Base-by-base conservation (phyloP, 1,140 invertebrate genomes). In the Grapholita molesta region DNA sequence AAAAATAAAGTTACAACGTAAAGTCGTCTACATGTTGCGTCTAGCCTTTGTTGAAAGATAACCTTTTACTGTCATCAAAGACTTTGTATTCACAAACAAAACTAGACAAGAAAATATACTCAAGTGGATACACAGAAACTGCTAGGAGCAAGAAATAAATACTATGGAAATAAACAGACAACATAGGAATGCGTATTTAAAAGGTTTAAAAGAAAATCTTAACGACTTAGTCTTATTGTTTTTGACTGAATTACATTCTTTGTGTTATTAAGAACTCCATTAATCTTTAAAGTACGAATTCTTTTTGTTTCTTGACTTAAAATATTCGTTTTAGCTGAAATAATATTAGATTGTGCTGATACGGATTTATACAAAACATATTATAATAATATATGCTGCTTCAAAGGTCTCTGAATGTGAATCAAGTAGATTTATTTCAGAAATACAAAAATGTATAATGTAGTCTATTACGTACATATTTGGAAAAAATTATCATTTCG, bases 21-120 rank as follows among this genome's bases (percentile, higher is more conserved):
- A 7, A 24, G 23, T n/a, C 9, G 52, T 55, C 0, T 30, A 15
- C 25, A 61, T 30, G 28, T 61, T 32, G n/a, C 25, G 55, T 61
- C 55, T 61, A 32, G 55, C 55, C 28, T 15, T 61, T 61, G 55
- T 61, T 61, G 69, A 65, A 66, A 74, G 70, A 70, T 70, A 74
- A 67, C 73, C 35, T 72, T 76, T 72, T 71, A 73, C 65, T 76
- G 64, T 71, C 65, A 70, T 73, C 73, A 73, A 75, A 77, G 73
- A 73, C 64, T 57, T 70, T 77, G 69, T 72, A 71, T 74, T 71
- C 64, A 69, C 71, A 75, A 77, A 74, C 69, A 73, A 28, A 61
- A 61, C 66, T 61, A 69, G 32, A 68, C 70, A 72, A 66, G 55
- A 74, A 70, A 73, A 66, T 74, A 57, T 72, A 72, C 15, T 57